Conservation (phyloP, 1,140 invertebrate species). For the Chironomus striatipennis region DNA sequence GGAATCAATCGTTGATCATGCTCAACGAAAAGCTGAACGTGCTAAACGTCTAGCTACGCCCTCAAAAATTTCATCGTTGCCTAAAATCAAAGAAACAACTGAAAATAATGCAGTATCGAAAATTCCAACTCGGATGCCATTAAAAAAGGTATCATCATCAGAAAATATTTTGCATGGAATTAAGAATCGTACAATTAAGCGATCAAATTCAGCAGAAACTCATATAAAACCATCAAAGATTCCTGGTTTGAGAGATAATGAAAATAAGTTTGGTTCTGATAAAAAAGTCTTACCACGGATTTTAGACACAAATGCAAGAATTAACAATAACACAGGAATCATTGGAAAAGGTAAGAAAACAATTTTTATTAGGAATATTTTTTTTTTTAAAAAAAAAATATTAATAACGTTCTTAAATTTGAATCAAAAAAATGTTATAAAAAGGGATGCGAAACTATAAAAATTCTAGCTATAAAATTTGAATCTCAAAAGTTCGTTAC, state of each 20-base stretch:
- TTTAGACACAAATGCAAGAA: not conserved
- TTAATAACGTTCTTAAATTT: too few relatives aligned
- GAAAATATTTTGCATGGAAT: not conserved
- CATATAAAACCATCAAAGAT: not conserved
- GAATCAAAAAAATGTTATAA: too few relatives aligned
- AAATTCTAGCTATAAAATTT: too few relatives aligned
- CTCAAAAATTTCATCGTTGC: conserved; percentile 24
- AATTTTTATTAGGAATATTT: too few relatives aligned
- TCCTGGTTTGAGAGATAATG: not conserved
- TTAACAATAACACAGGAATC: too few relatives aligned
- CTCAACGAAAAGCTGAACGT: conserved; percentile 43
- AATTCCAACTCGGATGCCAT: not conserved
- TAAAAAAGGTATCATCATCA: not conserved
- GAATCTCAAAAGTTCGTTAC: too few relatives aligned
- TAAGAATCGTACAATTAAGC: not conserved
- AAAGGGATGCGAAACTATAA: too few relatives aligned
- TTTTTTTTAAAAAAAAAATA: too few relatives aligned
- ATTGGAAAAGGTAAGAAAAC: too few relatives aligned
- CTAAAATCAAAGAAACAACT: not conserved
- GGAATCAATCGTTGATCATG: conserved; percentile 53
- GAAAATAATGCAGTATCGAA: not conserved
- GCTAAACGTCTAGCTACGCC: conserved; percentile 37
- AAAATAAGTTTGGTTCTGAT: not conserved
- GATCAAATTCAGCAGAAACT: not conserved
- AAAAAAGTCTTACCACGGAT: not conserved